Base-by-base conservation (phyloP, 2,888 invertebrate genomes). In the Ormyrus rosae region DNA sequence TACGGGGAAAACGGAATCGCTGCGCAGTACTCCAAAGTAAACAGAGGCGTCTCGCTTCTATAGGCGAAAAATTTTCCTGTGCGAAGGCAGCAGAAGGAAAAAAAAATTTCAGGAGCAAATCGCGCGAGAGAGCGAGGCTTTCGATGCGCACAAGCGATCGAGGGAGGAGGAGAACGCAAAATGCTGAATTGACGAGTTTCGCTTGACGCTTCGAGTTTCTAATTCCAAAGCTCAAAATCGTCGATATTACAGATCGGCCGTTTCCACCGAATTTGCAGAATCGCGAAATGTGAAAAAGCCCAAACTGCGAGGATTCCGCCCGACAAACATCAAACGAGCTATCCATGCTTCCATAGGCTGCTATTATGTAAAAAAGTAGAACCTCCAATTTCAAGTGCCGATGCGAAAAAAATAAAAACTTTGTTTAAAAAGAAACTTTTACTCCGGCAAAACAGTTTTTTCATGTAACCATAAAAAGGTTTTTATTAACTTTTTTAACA, bases 211-310 rank as follows among this genome's bases (percentile, higher is more conserved):
- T 6, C 34, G 55, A 73, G 60, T 68, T 73, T 68, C 78, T 78
- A 78, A 78, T 78, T 78, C 61, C 51, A 53, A 65, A 67, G 51
- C 58, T 60, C 51, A 55, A 61, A 63, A 68, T 69, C 63, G 63
- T 55, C 69, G 78, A 71, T 78, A 78, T 78, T 60, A 78, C 67
- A 48, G 67, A 67, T 73, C 67, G 65, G 45, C 8, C 7, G 34
- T 50, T 34, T 34, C 2, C 34, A 60, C 58, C 48, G 71, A 58
- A 72, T 72, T 19, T 63, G 65, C 55, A 68, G 67, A 78, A 56
- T 65, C 2, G 45, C n/a, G 68, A 71, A 13, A 69, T 55, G 61
- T 9, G 46, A 56, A 63, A 67, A 58, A 74, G 10, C 19, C 34
- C 1, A 34, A 34, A 34, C 34, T 34, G 13, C 34, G 34, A 34